Evolutionary conservation across 2,797 vertebrate genomes (phyloP).

Genomic region (Vireo griseus): DNA sequence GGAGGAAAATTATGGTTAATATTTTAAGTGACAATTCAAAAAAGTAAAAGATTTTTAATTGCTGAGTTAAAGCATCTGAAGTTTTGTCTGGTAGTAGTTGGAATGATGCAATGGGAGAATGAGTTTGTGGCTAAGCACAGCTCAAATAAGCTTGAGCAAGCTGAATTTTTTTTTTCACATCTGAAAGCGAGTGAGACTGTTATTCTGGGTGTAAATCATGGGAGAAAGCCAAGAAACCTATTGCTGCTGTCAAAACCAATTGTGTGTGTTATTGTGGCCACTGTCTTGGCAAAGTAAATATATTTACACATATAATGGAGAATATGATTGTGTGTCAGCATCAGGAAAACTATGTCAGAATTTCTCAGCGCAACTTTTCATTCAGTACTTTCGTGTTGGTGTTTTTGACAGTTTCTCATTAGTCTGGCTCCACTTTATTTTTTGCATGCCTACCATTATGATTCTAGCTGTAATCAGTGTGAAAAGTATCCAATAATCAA

Average conservation of each 20-base stretch:
- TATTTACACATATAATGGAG: background rate
- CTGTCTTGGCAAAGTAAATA: background rate
- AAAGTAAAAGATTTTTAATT: background rate
- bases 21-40: background rate
- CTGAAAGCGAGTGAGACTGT: background rate
- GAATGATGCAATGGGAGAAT: background rate
- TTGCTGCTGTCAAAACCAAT: background rate
- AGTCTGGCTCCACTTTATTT: background rate
- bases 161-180: background rate
- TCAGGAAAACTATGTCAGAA: background rate
- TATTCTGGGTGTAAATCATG: background rate
- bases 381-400: background rate
- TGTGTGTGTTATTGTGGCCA: background rate
- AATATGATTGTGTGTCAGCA: background rate
- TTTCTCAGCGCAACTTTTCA: background rate
- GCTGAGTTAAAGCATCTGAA: background rate
- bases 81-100: background rate
- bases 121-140: background rate
- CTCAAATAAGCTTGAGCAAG: constrained; percentile 10
- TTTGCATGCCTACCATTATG: background rate
- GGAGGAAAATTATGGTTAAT: background rate
- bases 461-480: background rate
- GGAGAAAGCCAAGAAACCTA: background rate
- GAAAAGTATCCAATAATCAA: background rate
- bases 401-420: background rate